These are phyloP conservation scores for Macaria notata DNA, from an alignment of 2,888 invertebrate species.

Conservation along the genomic window DNA sequence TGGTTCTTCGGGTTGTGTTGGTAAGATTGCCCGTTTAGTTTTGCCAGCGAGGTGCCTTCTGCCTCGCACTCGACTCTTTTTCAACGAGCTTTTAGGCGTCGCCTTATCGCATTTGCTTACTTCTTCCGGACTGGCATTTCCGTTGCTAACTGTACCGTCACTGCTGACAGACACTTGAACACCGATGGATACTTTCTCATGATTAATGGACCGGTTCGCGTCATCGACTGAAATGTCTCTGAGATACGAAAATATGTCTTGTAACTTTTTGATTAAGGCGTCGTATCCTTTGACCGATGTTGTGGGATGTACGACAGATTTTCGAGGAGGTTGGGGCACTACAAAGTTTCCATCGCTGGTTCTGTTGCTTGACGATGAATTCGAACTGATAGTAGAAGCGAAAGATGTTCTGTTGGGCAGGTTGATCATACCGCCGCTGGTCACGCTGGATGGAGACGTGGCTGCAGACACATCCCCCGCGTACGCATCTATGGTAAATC, in stretches of 20 bases:
- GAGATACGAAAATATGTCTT: conserved; percentile 71
- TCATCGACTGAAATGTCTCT: conserved; percentile 61
- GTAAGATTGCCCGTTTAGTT: conserved; percentile 69
- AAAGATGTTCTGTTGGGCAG: conserved; percentile 71
- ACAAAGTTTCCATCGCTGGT: conserved; percentile 77
- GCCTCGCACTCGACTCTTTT: conserved; percentile 70
- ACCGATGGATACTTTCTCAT: conserved; percentile 70
- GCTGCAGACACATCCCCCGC: conserved; percentile 69
- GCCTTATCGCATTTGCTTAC: conserved; percentile 64
- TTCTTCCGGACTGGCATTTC: conserved; percentile 72
- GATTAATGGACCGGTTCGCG: conserved; percentile 51
- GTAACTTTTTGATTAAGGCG: conserved; percentile 66
- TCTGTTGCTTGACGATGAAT: conserved; percentile 66
- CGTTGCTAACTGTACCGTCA: conserved; percentile 62
- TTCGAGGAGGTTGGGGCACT: conserved; percentile 74
- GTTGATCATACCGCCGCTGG: conserved; percentile 70
- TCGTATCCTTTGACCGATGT: conserved; percentile 73
- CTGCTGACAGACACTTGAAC: conserved; percentile 62
- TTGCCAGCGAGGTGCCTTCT: conserved; percentile 68
- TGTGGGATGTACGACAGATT: conserved; percentile 64
- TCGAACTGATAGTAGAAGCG: conserved; percentile 69
- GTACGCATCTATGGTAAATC: conserved; percentile 74
- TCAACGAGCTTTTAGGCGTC: conserved; percentile 80
- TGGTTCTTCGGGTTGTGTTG: conserved; percentile 70
- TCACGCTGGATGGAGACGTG: conserved; percentile 75